Evolutionary conservation across 2,888 invertebrate genomes (phyloP).

Genomic region (Andrena hattorfiana): DNA sequence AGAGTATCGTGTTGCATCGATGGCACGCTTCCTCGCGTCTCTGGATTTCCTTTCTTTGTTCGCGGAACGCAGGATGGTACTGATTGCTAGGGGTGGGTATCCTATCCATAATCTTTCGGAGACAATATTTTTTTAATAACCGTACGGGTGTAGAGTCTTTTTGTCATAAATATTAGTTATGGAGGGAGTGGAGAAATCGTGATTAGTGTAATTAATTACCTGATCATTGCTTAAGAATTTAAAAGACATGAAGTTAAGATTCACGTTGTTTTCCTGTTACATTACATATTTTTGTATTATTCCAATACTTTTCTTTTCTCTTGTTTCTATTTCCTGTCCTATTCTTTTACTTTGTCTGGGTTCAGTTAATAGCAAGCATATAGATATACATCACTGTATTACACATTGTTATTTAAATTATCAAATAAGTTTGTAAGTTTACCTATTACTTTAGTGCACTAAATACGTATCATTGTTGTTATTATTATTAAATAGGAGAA

Average conservation of each 20-base stretch:
- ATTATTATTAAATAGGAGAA: too few relatives aligned
- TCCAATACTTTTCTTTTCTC: neutral
- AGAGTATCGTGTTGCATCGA: conserved; percentile 12
- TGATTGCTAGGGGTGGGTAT: neutral
- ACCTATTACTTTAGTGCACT: neutral
- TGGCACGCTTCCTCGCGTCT: neutral
- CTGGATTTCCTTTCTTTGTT: neutral
- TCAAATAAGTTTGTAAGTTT: neutral
- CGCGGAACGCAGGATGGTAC: neutral
- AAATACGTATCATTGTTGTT: too few relatives aligned
- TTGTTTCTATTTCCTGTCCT: neutral
- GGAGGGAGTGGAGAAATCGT: too few relatives aligned
- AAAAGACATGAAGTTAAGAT: neutral
- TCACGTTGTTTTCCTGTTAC: neutral
- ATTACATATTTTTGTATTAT: too few relatives aligned
- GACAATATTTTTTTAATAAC: neutral
- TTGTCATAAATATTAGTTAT: too few relatives aligned
- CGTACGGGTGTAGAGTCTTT: neutral
- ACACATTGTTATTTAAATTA: neutral
- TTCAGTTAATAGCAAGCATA: neutral
- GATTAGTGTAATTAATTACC: too few relatives aligned
- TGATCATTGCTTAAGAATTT: neutral
- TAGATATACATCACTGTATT: neutral
- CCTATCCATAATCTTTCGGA: neutral
- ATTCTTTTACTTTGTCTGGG: neutral